These are phyloP conservation scores for Oxyteleia sp. DNA, from an alignment of 2,888 invertebrate genomes.

Conservation along the genomic window DNA sequence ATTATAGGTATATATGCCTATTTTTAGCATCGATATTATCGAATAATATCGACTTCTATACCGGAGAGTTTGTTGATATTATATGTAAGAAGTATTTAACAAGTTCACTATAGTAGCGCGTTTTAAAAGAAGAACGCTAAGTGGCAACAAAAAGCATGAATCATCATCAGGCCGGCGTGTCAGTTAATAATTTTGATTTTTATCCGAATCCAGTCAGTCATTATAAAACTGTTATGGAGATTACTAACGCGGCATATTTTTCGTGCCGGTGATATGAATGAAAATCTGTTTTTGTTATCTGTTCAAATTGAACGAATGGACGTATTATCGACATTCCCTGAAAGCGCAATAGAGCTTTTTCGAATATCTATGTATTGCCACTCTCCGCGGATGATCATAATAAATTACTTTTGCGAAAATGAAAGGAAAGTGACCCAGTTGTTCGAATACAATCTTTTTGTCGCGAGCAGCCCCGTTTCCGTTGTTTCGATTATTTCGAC, in stretches of 20 bases:
- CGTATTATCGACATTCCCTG: constrained; percentile 56
- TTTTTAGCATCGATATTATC: too few species aligned
- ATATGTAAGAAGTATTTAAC: too few species aligned
- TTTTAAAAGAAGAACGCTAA: too few species aligned
- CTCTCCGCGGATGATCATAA: constrained; percentile 46
- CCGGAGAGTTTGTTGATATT: too few species aligned
- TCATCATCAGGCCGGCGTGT: constrained; percentile 8
- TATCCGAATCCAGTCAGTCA: constrained; percentile 33
- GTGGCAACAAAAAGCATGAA: constrained; percentile 13
- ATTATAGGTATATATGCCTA: too few species aligned
- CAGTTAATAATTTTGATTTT: constrained; percentile 40
- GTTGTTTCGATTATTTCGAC: background rate
- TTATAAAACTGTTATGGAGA: constrained; percentile 46
- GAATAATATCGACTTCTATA: too few species aligned
- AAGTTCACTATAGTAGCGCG: too few species aligned
- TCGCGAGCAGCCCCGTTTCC: constrained; percentile 15
- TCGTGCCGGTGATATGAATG: constrained; percentile 24
- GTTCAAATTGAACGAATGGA: constrained; percentile 57
- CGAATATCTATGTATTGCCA: constrained; percentile 40
- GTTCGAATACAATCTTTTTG: constrained; percentile 31
- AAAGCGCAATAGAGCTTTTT: constrained; percentile 24
- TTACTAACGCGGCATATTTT: constrained; percentile 41
- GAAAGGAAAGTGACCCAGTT: constrained; percentile 57
- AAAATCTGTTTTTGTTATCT: constrained; percentile 49
- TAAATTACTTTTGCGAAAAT: constrained; percentile 61